Base-by-base conservation (phyloP, 64 coral and sea anemone genomes). In the Stichodactyla mertensii region DNA sequence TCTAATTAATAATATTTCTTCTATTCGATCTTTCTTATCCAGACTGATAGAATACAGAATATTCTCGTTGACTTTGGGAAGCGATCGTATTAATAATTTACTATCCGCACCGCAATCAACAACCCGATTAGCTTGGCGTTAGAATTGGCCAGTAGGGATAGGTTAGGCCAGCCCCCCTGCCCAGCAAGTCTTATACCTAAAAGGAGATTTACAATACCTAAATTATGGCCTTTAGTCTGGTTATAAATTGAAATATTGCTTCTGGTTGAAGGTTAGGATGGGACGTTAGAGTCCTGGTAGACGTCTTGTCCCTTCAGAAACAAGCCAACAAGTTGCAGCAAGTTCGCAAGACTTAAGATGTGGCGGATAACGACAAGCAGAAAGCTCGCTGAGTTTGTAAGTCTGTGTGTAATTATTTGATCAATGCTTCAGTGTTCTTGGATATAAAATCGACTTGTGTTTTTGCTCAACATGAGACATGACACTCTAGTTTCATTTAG, bases 381-480 rank as follows among this genome's bases (percentile, higher is more conserved):
- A 83, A 92, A 92, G 62, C 90, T 92, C 16, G 90, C 90, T n/a
- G 90, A 92, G 71, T 92, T 92, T 83, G 90, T 92, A 92, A 92
- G 90, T 92, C 67, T 19, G 45, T 85, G 0, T 82, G 7, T 58
- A 8, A 74, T 66, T 66, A 22, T 31, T 74, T 74, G 24, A 74
- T 74, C 22, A 12, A 6, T 74, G 6, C 24, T 15, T 58, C 1
- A 45, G 56, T 31, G 24, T 74, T 74, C 24, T 13, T 74, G 20
- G 62, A 45, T 22, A 20, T 18, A 6, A n/a, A 66, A 66, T 66
- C 62, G 62, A 27, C 23, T 31, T 28, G 24, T 31, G 26, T 69
- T 23, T 74, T 31, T 3, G 24, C 9, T 74, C 27, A 74, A 27
- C 69, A 13, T 23, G 23, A 74, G 22, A 74, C 2, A 26, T 11